Evolutionary conservation across 2,113 vertebrate genomes (phyloP).

Genomic region (Aegotheles bennettii): DNA sequence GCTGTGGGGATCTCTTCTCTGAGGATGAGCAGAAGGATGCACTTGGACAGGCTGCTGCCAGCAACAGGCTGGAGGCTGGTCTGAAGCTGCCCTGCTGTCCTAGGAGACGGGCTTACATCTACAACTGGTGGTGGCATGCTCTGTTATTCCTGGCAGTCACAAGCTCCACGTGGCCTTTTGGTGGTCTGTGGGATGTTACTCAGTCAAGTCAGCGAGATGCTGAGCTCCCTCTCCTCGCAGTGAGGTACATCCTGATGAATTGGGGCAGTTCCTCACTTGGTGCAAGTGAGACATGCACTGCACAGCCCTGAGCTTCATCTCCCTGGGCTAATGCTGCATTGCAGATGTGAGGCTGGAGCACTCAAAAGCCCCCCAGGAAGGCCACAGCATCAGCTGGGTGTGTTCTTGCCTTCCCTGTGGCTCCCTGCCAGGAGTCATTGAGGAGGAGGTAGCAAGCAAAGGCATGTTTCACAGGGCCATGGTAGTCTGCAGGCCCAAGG

Average conservation of each 20-base stretch:
- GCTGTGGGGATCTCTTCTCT: background rate
- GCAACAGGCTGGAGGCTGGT: background rate
- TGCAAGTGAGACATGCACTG: background rate
- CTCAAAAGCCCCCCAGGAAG: background rate
- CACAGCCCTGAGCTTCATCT: background rate
- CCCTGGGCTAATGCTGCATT: background rate
- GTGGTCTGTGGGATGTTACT: background rate
- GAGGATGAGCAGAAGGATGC: background rate
- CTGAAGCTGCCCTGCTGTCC: background rate
- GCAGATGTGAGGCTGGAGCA: background rate
- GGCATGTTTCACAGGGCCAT: background rate
- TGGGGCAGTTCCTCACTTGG: background rate
- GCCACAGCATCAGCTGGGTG: background rate
- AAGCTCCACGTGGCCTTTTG: background rate
- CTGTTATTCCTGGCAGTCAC: background rate
- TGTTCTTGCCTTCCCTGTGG: background rate
- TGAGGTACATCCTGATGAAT: background rate
- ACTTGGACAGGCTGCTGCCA: background rate
- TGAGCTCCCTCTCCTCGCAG: background rate
- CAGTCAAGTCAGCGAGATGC: background rate
- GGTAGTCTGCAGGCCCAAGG: background rate
- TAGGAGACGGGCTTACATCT: background rate
- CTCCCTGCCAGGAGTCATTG: background rate
- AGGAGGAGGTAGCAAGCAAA: background rate
- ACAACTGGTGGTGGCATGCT: background rate